phyloP scores from a whole-genome alignment of 2,888 invertebrate genomes.

The Cryptus armator region DNA sequence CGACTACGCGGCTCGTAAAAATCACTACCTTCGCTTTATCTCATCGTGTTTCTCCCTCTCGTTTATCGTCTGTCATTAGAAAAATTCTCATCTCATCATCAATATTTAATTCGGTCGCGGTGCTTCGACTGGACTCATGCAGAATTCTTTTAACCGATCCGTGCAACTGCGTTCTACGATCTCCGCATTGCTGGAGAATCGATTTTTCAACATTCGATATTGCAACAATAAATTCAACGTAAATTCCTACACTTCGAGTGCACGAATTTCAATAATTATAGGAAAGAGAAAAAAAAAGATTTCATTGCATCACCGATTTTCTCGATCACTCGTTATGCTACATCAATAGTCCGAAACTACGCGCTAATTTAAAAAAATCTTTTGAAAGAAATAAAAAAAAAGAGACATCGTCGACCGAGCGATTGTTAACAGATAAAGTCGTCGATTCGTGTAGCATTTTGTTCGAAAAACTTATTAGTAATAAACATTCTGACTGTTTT shows the following conservation, averaged over 20 bases:
- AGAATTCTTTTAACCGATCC: constrained; percentile 8
- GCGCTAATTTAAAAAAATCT: constrained; percentile 11
- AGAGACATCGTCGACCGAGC: neutral
- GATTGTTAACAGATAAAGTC: constrained; percentile 10
- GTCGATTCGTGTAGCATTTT: neutral
- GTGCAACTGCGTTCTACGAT: neutral
- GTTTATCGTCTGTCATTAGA: constrained; percentile 18
- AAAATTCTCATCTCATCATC: constrained; percentile 10
- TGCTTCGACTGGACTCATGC: neutral
- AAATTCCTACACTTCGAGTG: constrained; percentile 7
- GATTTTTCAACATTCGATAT: constrained; percentile 43
- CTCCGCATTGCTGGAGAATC: constrained; percentile 27
- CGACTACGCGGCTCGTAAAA: constrained; percentile 52
- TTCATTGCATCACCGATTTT: constrained; percentile 9
- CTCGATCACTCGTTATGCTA: neutral
- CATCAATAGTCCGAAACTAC: neutral
- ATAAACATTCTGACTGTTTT: constrained; percentile 40
- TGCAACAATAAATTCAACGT: constrained; percentile 55
- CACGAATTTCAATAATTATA: constrained; percentile 35
- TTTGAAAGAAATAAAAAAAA: constrained; percentile 12
- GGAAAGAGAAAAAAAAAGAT: neutral
- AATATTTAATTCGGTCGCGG: neutral
- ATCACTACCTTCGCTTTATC: constrained; percentile 39
- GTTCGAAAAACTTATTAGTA: constrained; percentile 29
- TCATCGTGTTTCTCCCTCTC: neutral